A percentile compares a stretch with the other conserved stretches of the same genome.
phyloP scores from a whole-genome alignment of 2,888 invertebrate species.

The Strigamia maritima region DNA sequence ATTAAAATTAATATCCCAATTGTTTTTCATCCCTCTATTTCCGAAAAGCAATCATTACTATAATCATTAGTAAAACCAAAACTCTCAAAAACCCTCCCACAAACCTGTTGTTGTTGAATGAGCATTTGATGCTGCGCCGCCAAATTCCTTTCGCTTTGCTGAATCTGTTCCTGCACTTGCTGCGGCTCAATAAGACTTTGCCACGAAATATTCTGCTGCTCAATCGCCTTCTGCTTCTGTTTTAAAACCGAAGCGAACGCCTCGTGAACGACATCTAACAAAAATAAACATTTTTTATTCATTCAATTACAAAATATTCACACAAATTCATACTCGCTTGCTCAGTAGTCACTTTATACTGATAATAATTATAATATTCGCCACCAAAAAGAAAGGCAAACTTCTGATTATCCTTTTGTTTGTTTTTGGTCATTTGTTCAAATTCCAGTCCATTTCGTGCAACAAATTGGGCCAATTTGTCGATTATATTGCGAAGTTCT shows the following conservation, averaged over 20 bases:
- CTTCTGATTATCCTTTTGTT: conserved; percentile 96
- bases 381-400: conserved; percentile 97
- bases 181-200: conserved; percentile 63
- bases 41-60: no score
- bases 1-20: no score
- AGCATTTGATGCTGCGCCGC: conserved; percentile 88
- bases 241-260: conserved; percentile 44
- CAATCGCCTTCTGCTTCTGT: conserved; percentile 47
- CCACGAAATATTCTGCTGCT: conserved; percentile 48
- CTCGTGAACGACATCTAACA: background rate
- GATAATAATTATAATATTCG: conserved; percentile 92
- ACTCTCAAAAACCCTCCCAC: no score
- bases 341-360: conserved; percentile 90
- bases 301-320: conserved; percentile 38
- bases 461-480: conserved; percentile 97
- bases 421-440: conserved; percentile 97
- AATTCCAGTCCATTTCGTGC: conserved; percentile 99
- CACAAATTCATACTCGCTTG: conserved; percentile 76
- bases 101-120: conserved; percentile 84
- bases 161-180: conserved; percentile 83
- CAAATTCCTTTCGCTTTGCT: conserved; percentile 92
- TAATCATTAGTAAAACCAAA: no score
- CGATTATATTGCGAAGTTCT: conserved; percentile 94
- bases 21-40: no score
- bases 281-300: no score